Percentiles rank a stretch among this genome's conserved stretches.
Evolutionary conservation across 2,888 invertebrate species (phyloP).

Genomic region (Idaea biselata): DNA sequence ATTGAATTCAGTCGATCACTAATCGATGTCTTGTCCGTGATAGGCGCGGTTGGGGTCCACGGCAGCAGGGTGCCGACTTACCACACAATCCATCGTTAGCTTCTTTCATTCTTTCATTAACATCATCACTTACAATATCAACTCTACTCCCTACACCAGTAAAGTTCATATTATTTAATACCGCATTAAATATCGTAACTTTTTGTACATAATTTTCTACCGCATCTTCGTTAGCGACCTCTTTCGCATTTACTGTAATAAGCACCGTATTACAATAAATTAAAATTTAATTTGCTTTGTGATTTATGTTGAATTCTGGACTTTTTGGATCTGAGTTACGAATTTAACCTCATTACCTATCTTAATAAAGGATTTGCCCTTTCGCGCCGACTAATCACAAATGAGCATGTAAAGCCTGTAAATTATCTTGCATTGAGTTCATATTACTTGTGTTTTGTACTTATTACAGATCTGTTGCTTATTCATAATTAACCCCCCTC

Average conservation of each 20-base stretch:
- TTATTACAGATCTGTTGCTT: slow-evolving; percentile 71
- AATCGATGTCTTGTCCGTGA: slow-evolving; percentile 81
- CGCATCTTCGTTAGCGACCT: slow-evolving; percentile 74
- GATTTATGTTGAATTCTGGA: slow-evolving; percentile 38
- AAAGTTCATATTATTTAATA: slow-evolving; percentile 64
- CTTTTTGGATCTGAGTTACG: slow-evolving; percentile 44
- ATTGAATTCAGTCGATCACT: slow-evolving; percentile 81
- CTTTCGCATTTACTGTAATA: slow-evolving; percentile 46
- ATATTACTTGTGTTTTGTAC: slow-evolving; percentile 65
- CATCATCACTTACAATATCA: slow-evolving; percentile 60
- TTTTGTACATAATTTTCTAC: slow-evolving; percentile 77
- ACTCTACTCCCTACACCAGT: slow-evolving; percentile 56
- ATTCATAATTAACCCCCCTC: slow-evolving; percentile 80
- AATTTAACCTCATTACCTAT: slow-evolving; percentile 81
- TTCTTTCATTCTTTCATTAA: slow-evolving; percentile 79
- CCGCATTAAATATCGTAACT: slow-evolving; percentile 63
- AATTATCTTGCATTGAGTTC: slow-evolving; percentile 79
- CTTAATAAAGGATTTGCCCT: slow-evolving; percentile 81
- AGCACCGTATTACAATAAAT: slow-evolving; percentile 53
- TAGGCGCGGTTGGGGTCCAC: slow-evolving; percentile 78
- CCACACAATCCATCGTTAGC: slow-evolving; percentile 82
- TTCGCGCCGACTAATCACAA: slow-evolving; percentile 81
- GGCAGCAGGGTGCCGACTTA: slow-evolving; percentile 81
- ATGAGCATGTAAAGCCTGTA: slow-evolving; percentile 79
- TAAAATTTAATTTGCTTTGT: slow-evolving; percentile 56